Evolutionary conservation across 2,888 invertebrate species (phyloP).

Genomic region (Didymodactylos carnosus): DNA sequence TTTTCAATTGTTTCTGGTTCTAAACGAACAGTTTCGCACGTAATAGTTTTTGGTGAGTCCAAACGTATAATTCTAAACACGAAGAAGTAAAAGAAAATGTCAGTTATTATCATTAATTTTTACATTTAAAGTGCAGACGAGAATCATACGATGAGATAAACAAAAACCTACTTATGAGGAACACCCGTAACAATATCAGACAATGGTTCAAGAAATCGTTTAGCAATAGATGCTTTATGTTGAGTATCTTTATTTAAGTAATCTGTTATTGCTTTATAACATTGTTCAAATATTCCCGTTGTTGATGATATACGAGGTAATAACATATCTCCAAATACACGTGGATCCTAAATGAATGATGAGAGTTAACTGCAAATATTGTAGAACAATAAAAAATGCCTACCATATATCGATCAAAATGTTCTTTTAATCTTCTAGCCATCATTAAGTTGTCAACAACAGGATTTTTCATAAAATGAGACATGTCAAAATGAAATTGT

Average conservation of each 20-base stretch:
- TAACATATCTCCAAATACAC: background rate
- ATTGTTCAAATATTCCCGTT: background rate
- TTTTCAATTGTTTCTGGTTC: background rate
- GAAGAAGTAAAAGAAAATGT: background rate
- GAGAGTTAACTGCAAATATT: no score
- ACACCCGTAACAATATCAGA: background rate
- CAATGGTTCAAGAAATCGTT: background rate
- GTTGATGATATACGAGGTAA: background rate
- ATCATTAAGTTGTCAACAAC: background rate
- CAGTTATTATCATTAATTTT: background rate
- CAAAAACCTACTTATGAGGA: background rate
- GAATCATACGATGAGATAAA: no score
- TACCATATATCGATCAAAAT: conserved; percentile 1
- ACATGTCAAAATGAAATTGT: background rate
- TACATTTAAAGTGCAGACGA: no score
- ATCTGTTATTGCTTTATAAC: background rate
- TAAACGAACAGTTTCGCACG: no score
- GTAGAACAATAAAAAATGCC: no score
- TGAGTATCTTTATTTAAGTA: background rate
- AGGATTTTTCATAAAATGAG: background rate
- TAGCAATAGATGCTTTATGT: background rate
- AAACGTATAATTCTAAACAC: background rate
- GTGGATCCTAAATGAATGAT: background rate
- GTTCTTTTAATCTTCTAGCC: background rate
- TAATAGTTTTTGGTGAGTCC: background rate